Evolutionary conservation across 2,113 vertebrate genomes (phyloP).

Genomic region (Onychostruthus taczanowskii): DNA sequence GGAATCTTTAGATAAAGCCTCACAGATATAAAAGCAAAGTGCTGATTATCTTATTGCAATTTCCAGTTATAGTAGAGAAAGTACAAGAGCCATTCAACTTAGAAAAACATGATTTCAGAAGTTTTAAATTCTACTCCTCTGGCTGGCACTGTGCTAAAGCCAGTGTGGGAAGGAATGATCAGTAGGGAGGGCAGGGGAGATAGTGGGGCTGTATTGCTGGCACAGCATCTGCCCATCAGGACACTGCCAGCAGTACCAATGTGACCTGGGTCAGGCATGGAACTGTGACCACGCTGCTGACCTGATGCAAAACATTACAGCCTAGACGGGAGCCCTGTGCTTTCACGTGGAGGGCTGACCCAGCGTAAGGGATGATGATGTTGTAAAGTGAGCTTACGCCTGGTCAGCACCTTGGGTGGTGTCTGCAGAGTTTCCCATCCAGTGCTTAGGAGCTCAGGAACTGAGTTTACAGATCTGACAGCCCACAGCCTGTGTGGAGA

Average conservation of each 20-base stretch:
- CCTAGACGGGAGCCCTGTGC: background rate
- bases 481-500: background rate
- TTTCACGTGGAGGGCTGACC: fast-evolving
- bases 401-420: background rate
- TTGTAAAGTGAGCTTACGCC: background rate
- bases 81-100: background rate
- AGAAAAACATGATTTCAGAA: background rate
- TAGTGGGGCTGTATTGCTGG: background rate
- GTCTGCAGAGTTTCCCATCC: background rate
- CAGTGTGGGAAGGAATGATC: background rate
- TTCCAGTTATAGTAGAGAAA: background rate
- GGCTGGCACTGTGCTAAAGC: background rate
- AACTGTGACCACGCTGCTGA: background rate
- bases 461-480: background rate
- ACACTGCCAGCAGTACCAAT: background rate
- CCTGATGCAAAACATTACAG: fast-evolving
- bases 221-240: background rate
- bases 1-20: background rate
- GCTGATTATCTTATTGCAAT: background rate
- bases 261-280: fast-evolving
- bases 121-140: background rate
- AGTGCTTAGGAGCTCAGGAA: background rate
- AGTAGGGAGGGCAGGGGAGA: background rate
- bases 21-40: background rate
- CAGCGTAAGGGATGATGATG: background rate